A percentile compares a stretch with the other conserved stretches of the same genome.
Conservation (phyloP, 2,888 invertebrate species). For the Tyria jacobaeae region DNA sequence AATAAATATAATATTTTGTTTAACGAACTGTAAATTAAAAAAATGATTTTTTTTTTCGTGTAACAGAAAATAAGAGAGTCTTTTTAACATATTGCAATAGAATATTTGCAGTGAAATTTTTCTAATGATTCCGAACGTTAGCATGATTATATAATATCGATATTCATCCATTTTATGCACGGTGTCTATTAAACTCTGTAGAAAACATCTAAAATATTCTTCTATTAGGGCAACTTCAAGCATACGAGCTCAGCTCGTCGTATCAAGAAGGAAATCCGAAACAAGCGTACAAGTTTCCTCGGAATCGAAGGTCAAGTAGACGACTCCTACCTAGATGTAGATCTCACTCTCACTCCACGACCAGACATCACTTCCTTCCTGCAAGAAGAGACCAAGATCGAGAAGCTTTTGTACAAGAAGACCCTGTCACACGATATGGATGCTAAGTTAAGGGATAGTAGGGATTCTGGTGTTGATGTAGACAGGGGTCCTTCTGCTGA, state of each 20-base stretch:
- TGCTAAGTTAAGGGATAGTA: conserved; percentile 88
- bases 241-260: conserved; percentile 93
- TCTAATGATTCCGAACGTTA: no score
- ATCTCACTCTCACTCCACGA: conserved; percentile 89
- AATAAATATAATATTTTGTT: no score
- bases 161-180: no score
- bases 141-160: no score
- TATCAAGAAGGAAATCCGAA: conserved; percentile 94
- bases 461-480: conserved; percentile 93
- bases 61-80: no score
- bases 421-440: conserved; percentile 90
- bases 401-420: conserved; percentile 91
- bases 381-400: conserved; percentile 92
- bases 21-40: no score
- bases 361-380: conserved; percentile 93
- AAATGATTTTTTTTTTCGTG: no score
- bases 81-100: no score
- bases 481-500: conserved; percentile 87
- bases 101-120: no score
- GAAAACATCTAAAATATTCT: not conserved
- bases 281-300: conserved; percentile 94
- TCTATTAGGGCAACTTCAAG: conserved; percentile 86
- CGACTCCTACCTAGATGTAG: conserved; percentile 89
- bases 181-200: no score
- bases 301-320: conserved; percentile 91